These are phyloP conservation scores for Tholera decimalis DNA, from an alignment of 2,888 invertebrate species.

Conservation along the genomic window DNA sequence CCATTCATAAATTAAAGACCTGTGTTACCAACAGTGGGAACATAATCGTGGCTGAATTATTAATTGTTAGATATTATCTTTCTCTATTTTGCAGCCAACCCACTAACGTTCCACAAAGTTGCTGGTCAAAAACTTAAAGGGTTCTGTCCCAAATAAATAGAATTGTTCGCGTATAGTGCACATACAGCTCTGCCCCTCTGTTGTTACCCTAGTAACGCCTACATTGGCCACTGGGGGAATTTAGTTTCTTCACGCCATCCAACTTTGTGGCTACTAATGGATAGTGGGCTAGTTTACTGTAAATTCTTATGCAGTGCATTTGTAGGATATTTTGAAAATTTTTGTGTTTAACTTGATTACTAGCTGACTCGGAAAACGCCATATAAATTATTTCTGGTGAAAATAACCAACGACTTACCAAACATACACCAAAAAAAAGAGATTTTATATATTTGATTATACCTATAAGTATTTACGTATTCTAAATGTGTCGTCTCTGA, in stretches of 20 bases:
- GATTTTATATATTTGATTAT: too few relatives aligned
- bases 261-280: constrained; percentile 63
- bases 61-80: too few relatives aligned
- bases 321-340: not conserved
- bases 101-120: constrained; percentile 47
- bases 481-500: too few relatives aligned
- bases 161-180: constrained; percentile 42
- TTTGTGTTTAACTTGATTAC: too few relatives aligned
- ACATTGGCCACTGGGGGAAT: constrained; percentile 66
- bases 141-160: constrained; percentile 47
- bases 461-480: too few relatives aligned
- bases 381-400: too few relatives aligned
- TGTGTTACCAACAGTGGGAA: too few relatives aligned
- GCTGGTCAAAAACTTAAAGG: constrained; percentile 46
- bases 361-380: too few relatives aligned
- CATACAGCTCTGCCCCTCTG: constrained; percentile 14
- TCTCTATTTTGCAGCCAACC: constrained; percentile 15
- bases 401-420: too few relatives aligned
- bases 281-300: constrained; percentile 47
- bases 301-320: constrained; percentile 44
- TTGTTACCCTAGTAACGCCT: constrained; percentile 50
- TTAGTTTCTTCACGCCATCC: constrained; percentile 62
- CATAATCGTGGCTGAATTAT: too few relatives aligned
- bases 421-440: too few relatives aligned
- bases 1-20: too few relatives aligned